Conservation (phyloP, 2,113 vertebrate genomes). For the Actinemys pallida region DNA sequence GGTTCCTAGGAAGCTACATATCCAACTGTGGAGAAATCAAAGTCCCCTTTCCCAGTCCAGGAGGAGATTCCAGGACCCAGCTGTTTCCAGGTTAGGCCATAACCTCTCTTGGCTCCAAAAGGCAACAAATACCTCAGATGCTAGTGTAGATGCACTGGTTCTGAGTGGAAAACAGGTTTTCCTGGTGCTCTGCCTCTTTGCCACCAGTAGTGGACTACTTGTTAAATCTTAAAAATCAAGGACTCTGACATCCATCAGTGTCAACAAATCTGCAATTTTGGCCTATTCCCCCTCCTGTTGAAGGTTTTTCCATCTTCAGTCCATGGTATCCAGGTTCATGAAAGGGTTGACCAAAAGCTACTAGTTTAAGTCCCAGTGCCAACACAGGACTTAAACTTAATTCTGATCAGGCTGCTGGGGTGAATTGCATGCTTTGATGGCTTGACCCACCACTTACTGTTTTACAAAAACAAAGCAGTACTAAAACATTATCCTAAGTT, state of each 20-base stretch:
- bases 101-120: neutral
- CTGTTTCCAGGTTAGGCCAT: neutral
- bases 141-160: fast-evolving
- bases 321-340: neutral
- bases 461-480: no score
- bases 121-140: neutral
- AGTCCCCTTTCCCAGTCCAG: neutral
- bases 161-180: neutral
- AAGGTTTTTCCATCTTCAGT: neutral
- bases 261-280: neutral
- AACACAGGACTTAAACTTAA: neutral
- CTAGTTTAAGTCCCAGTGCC: neutral
- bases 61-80: fast-evolving
- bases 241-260: fast-evolving
- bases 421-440: neutral
- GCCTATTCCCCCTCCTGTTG: neutral
- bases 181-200: neutral
- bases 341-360: slow-evolving; percentile 32
- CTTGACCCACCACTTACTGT: no score
- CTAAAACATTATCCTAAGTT: no score
- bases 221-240: fast-evolving
- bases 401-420: slow-evolving; percentile 32
- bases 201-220: neutral
- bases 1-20: fast-evolving
- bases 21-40: neutral